Base-by-base conservation (phyloP, 2,113 vertebrate species). In the Planiliza haematocheilus region DNA sequence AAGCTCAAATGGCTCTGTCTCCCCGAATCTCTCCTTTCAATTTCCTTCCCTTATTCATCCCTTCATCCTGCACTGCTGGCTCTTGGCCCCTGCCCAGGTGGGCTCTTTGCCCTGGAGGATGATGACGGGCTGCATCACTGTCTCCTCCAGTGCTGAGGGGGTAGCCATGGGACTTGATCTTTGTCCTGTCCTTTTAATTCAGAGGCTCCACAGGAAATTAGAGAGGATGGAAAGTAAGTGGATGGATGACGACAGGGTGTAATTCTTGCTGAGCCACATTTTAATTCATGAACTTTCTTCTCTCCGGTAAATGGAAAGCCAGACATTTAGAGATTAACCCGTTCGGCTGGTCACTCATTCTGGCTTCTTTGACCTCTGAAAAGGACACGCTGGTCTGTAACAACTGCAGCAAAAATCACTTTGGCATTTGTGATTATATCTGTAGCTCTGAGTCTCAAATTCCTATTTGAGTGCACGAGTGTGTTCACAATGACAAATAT, bases 11-110 rank as follows among this genome's bases (percentile, higher is more conserved):
- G 62, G 21, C 77, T 83, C 73, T 20, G 41, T 71, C 66, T 70
- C 21, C 48, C 45, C 51, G 56, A 58, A 20, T 74, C 24, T 42
- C 45, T 63, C 39, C 37, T 39, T 69, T 64, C 70, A 60, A 62
- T 59, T 81, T 75, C 56, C 49, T 59, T 48, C 59, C 66, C 10
- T 59, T 52, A 45, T 70, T 18, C 73, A 77, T 82, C 78, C 72
- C 65, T 72, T 68, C 70, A 73, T 85, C 70, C 60, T 50, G 20
- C 18, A 14, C 53, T 49, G 39, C 77, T 95, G 95, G 79, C 94
- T 91, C 90, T 95, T 96, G 84, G 95, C 94, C 82, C 95, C 94
- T 0, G 80, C 89, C 95, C 94, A 96, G 21, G 94, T 96, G 81
- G 95, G 94, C 73, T 95, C 94, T 2, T 89, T 93, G 80, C 94